These are phyloP conservation scores for Theristicus caerulescens DNA, from an alignment of 2,113 vertebrate species.

Conservation along the genomic window DNA sequence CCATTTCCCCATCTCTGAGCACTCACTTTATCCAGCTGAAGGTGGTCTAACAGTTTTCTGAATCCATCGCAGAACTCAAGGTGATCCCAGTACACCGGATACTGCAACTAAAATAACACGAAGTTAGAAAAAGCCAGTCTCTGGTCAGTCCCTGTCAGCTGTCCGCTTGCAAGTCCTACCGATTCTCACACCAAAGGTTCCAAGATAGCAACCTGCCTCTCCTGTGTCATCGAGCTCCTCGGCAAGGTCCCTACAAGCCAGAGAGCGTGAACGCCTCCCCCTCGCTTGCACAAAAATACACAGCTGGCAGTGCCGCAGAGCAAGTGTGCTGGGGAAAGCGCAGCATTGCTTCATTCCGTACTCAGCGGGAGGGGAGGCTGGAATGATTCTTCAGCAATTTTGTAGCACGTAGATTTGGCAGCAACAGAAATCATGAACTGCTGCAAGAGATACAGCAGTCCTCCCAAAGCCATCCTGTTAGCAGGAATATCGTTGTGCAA, in stretches of 20 bases:
- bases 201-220: neutral
- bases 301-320: neutral
- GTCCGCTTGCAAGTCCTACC: neutral
- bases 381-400: neutral
- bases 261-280: neutral
- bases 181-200: neutral
- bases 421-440: neutral
- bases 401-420: rapidly evolving
- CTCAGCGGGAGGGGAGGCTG: neutral
- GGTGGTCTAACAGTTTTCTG: slow-evolving; percentile 93
- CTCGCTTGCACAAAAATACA: neutral
- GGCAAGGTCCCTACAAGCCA: neutral
- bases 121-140: neutral
- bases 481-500: neutral
- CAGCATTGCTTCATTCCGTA: neutral
- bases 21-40: slow-evolving; percentile 96
- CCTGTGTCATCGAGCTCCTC: neutral
- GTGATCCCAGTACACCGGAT: slow-evolving; percentile 97
- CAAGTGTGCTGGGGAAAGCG: neutral
- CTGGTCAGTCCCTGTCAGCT: neutral
- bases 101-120: slow-evolving; percentile 82
- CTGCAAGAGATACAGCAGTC: neutral
- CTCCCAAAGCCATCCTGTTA: neutral
- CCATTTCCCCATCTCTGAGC: neutral
- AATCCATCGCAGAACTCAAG: slow-evolving; percentile 98